Percentiles rank a stretch among this genome's conserved stretches.
phyloP scores from a whole-genome alignment of 2,797 vertebrate genomes.

The Callimico goeldii region DNA sequence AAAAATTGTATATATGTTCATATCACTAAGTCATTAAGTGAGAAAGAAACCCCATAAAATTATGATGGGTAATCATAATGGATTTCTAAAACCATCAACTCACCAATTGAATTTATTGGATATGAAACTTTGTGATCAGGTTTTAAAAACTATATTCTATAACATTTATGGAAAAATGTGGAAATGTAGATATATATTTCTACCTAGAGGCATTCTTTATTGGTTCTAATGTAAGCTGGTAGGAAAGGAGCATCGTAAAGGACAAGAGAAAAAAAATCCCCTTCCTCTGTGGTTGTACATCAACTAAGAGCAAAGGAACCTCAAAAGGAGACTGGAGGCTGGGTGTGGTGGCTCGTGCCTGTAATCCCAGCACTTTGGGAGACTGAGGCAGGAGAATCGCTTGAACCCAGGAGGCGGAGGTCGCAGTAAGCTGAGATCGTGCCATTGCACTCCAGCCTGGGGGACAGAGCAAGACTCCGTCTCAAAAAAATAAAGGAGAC shows the following conservation, averaged over 20 bases:
- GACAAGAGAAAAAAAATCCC: neutral
- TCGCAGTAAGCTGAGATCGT: neutral
- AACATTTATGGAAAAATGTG: neutral
- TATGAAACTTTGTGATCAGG: neutral
- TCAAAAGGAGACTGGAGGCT: neutral
- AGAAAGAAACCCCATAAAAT: neutral
- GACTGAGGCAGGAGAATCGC: neutral
- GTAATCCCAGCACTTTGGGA: neutral
- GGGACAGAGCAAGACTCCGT: neutral
- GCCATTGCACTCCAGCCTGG: neutral
- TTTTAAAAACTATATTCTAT: neutral
- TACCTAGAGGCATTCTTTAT: neutral
- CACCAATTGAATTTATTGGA: neutral
- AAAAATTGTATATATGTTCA: neutral
- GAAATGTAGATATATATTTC: neutral
- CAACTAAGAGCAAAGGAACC: neutral
- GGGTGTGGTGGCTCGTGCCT: too few species aligned
- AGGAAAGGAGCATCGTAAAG: neutral
- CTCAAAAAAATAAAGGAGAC: neutral
- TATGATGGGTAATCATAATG: neutral
- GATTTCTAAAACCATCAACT: neutral
- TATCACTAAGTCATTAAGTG: neutral
- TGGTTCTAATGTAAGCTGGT: neutral
- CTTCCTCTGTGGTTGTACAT: neutral
- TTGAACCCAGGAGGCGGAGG: neutral